These are phyloP conservation scores for Cyphomyrus plagiostoma DNA, from an alignment of 2,113 vertebrate species.

Conservation along the genomic window DNA sequence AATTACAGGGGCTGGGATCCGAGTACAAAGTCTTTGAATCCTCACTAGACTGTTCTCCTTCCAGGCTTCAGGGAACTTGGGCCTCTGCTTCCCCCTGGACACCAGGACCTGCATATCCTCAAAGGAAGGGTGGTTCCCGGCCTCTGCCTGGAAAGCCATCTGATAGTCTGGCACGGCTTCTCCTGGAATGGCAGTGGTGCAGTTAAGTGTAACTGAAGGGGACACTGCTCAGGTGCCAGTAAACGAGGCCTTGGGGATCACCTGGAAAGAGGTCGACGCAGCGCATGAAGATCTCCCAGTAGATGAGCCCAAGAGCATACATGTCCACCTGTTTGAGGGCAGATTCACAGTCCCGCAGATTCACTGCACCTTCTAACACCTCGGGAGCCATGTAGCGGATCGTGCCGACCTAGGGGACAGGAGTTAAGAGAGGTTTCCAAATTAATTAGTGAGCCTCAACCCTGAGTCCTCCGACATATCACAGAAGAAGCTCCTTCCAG, in stretches of 20 bases:
- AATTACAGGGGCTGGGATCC: too few relatives aligned
- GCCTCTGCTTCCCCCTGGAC: slow-evolving; percentile 94
- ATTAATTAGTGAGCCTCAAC: not conserved
- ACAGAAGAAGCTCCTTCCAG: not conserved
- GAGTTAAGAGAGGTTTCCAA: not conserved
- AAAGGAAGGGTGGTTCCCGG: slow-evolving; percentile 93
- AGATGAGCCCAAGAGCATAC: slow-evolving; percentile 92
- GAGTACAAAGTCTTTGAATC: not conserved
- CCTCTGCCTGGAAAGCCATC: slow-evolving; percentile 83
- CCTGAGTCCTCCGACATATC: not conserved
- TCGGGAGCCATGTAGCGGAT: slow-evolving; percentile 99
- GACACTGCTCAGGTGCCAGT: not conserved
- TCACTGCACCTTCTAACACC: slow-evolving; percentile 95
- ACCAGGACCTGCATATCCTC: slow-evolving; percentile 99
- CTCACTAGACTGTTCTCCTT: slow-evolving; percentile 97
- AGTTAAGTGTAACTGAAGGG: not conserved
- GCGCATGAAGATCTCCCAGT: slow-evolving; percentile 99
- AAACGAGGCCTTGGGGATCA: slow-evolving; percentile 44
- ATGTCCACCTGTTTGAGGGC: slow-evolving; percentile 98
- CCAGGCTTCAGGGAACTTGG: slow-evolving; percentile 98
- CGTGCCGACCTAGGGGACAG: slow-evolving; percentile 79
- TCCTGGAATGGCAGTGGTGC: slow-evolving; percentile 43
- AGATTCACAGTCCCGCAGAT: slow-evolving; percentile 94
- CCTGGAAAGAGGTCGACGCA: slow-evolving; percentile 97
- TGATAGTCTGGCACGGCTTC: slow-evolving; percentile 80